phyloP scores from a whole-genome alignment of 2,797 vertebrate species.

The Parauchenoglanis punctatus region DNA sequence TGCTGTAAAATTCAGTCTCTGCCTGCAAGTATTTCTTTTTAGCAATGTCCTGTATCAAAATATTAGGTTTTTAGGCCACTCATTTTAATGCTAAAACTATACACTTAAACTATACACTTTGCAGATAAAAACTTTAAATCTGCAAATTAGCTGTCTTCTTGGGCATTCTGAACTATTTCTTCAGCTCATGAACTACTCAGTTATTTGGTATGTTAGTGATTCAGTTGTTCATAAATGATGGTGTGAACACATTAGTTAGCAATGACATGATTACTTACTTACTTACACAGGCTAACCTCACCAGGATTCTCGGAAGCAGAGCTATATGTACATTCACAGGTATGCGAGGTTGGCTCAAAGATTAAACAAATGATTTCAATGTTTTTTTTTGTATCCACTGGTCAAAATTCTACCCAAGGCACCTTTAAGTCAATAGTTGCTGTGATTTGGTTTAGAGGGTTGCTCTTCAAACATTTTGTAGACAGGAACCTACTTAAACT shows the following conservation, averaged over 20 bases:
- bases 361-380: not conserved
- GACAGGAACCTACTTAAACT: not conserved
- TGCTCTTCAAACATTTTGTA: not conserved
- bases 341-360: not conserved
- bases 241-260: too few species aligned
- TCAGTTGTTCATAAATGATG: too few species aligned
- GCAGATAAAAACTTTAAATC: not conserved
- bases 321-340: not conserved
- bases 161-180: not conserved
- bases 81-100: too few species aligned
- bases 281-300: too few species aligned
- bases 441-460: not conserved
- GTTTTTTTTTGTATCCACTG: not conserved
- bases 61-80: too few species aligned
- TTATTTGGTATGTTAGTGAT: not conserved
- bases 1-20: too few species aligned
- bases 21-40: too few species aligned
- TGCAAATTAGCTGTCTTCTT: not conserved
- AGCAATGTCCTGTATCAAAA: too few species aligned
- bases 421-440: not conserved
- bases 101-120: too few species aligned
- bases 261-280: too few species aligned
- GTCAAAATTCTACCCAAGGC: not conserved
- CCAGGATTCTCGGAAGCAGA: not conserved
- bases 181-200: not conserved